Conservation (phyloP, 2,113 vertebrate genomes). For the Tachysurus vachellii region DNA sequence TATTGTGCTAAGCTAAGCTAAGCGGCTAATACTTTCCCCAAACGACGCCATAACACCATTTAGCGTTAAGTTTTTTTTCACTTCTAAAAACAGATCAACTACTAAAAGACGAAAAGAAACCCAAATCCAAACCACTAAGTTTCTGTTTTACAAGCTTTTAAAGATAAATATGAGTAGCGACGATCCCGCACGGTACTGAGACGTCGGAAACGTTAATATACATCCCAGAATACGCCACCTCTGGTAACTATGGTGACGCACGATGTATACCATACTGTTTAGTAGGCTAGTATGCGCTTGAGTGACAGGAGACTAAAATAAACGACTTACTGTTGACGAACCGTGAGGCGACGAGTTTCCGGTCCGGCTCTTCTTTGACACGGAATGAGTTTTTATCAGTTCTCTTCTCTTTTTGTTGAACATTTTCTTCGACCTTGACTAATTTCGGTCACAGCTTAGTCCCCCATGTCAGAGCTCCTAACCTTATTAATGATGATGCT, state of each 20-base stretch:
- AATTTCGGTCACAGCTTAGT: constrained; percentile 52
- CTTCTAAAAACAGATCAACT: neutral
- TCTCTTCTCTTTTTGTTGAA: constrained; percentile 92
- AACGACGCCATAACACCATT: neutral
- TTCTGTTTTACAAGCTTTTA: neutral
- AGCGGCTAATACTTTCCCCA: neutral
- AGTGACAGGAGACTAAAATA: constrained; percentile 48
- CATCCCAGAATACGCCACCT: neutral
- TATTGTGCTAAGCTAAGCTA: neutral
- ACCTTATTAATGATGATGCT: constrained; percentile 51
- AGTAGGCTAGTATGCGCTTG: constrained; percentile 28
- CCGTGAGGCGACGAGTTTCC: constrained; percentile 85
- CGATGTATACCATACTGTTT: neutral
- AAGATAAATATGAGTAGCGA: neutral
- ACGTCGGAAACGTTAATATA: neutral
- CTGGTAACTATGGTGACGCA: neutral
- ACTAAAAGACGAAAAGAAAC: neutral
- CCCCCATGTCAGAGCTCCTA: constrained; percentile 63
- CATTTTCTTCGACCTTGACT: constrained; percentile 70
- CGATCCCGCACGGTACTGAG: neutral
- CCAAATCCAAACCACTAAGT: neutral
- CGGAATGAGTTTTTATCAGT: constrained; percentile 91
- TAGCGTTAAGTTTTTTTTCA: neutral
- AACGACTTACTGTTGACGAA: constrained; percentile 77
- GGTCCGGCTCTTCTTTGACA: constrained; percentile 91